A percentile compares a stretch with the other conserved stretches of the same genome.
phyloP scores from a whole-genome alignment of 2,888 invertebrate species.

The Hofmannophila pseudospretella region DNA sequence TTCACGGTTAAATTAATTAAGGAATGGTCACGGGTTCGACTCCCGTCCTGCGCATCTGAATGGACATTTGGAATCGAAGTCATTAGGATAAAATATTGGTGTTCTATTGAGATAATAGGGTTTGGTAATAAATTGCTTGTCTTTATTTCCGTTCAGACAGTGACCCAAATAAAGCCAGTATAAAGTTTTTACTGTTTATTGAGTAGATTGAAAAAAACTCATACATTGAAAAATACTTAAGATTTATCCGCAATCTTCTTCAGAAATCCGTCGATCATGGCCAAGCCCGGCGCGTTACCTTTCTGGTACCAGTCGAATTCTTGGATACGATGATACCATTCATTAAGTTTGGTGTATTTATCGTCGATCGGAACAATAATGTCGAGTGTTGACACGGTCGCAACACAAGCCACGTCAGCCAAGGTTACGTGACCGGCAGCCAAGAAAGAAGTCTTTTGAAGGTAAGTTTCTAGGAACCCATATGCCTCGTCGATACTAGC shows the following conservation, averaged over 20 bases:
- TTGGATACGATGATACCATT: slow-evolving; percentile 29
- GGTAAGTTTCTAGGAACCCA: slow-evolving; percentile 34
- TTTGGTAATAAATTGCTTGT: not conserved
- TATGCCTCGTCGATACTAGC: slow-evolving; percentile 28
- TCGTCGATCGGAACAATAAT: slow-evolving; percentile 26
- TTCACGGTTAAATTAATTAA: slow-evolving; percentile 43
- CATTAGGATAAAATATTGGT: slow-evolving; percentile 44
- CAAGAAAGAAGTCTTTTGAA: slow-evolving; percentile 26
- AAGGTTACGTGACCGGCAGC: slow-evolving; percentile 32
- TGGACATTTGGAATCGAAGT: slow-evolving; percentile 41
- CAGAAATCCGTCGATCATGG: not conserved
- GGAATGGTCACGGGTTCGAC: slow-evolving; percentile 50
- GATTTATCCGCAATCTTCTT: not conserved
- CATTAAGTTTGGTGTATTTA: slow-evolving; percentile 26
- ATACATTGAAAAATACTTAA: not conserved
- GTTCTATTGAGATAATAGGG: slow-evolving; percentile 1
- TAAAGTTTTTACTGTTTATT: not conserved
- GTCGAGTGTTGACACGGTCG: slow-evolving; percentile 29
- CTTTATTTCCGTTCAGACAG: not conserved
- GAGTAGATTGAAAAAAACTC: too few species aligned
- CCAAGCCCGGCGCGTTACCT: slow-evolving; percentile 18
- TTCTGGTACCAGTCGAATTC: slow-evolving; percentile 31
- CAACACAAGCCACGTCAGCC: slow-evolving; percentile 36
- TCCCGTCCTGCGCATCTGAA: slow-evolving; percentile 34
- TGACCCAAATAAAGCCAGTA: too few species aligned